These are phyloP conservation scores for Hylomyscus alleni DNA, from an alignment of 2,797 vertebrate genomes.

Conservation along the genomic window DNA sequence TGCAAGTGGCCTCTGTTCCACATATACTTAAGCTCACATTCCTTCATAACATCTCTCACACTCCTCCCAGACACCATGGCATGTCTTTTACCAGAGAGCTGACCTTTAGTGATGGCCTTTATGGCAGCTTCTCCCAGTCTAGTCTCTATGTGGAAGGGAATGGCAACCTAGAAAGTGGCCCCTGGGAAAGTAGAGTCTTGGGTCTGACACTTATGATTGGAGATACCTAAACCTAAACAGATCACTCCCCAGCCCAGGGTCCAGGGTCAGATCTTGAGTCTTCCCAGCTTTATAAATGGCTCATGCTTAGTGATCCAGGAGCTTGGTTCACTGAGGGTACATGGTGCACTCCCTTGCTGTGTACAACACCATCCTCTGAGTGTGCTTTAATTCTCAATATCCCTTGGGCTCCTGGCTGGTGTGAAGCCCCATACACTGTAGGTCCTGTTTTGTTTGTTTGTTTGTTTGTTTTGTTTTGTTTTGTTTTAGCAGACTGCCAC, in stretches of 20 bases:
- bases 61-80: fast-evolving
- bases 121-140: too few species aligned
- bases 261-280: neutral
- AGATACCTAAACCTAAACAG: too few species aligned
- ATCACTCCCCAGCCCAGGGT: neutral
- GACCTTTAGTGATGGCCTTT: neutral
- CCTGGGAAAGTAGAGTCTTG: fast-evolving
- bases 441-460: neutral
- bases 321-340: neutral
- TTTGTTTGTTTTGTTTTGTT: too few species aligned
- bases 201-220: fast-evolving
- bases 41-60: neutral
- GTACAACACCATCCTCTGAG: fast-evolving
- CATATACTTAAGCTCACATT: fast-evolving
- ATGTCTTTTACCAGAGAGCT: fast-evolving
- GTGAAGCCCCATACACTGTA: fast-evolving
- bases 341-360: neutral
- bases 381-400: fast-evolving
- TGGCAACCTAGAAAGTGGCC: neutral
- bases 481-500: neutral
- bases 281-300: fast-evolving
- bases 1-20: neutral
- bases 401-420: neutral
- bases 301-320: fast-evolving
- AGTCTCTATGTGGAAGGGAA: fast-evolving